Evolutionary conservation across 2,113 vertebrate species (phyloP).

Genomic region (Coturnix japonica): DNA sequence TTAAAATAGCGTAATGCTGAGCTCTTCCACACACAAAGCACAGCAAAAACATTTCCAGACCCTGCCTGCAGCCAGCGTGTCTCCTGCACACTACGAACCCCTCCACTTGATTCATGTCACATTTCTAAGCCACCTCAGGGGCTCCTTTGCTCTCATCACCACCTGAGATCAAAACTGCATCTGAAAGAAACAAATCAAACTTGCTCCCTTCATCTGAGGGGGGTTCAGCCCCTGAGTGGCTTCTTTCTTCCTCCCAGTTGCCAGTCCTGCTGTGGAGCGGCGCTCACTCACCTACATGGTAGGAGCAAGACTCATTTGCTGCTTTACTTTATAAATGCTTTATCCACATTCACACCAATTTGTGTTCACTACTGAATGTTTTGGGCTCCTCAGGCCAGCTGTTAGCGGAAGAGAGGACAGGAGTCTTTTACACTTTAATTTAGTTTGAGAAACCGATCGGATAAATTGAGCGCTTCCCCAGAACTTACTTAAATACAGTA

Average conservation of each 20-base stretch:
- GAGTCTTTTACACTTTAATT: not conserved
- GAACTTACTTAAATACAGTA: not conserved
- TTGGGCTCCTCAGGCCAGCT: not conserved
- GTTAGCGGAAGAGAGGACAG: not conserved
- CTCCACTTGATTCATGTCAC: accelerated
- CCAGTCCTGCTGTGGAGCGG: not conserved
- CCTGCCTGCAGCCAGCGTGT: not conserved
- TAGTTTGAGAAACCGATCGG: not conserved
- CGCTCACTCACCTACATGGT: not conserved
- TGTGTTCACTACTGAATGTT: not conserved
- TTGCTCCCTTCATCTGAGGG: not conserved
- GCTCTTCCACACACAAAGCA: not conserved
- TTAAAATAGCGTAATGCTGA: not conserved
- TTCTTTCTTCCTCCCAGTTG: not conserved
- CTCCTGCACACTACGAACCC: not conserved
- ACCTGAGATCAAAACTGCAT: not conserved
- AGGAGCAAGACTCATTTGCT: not conserved
- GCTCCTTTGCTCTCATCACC: not conserved
- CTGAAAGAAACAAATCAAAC: not conserved
- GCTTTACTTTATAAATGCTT: not conserved
- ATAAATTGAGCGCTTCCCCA: not conserved
- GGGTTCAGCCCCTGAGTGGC: not conserved
- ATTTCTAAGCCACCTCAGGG: not conserved
- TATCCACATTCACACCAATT: not conserved
- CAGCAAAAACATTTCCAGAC: not conserved